Base-by-base conservation (phyloP, 1,140 invertebrate species). In the Holcopasites calliopsidis region DNA sequence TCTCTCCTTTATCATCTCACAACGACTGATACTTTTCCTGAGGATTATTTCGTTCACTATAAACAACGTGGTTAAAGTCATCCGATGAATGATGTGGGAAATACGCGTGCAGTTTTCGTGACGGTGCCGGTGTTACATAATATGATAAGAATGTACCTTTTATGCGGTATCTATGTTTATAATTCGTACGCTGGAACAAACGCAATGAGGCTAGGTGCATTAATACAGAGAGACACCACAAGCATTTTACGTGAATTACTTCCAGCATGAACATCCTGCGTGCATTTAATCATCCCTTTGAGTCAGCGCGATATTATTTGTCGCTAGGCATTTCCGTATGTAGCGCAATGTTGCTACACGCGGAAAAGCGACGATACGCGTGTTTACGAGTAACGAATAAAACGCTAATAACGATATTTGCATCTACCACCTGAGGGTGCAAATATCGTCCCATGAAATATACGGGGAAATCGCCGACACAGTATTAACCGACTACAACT, bases 271-370 rank as follows among this genome's bases (percentile, higher is more conserved):
- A 66, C 33, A 66, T 66, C 33, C 47, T 28, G 47, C 64, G 7
- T 28, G 47, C 64, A 10, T 66, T 70, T 70, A 70, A 70, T 70
- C 68, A 57, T 31, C 60, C 54, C 40, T 70, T 70, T 60, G 68
- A 58, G 40, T 58, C 54, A 70, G 31, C 40, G 68, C 18, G 54
- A 70, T 70, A 70, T 60, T 70, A 70, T 70, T 70, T 58, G 52
- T 47, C 40, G 54, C 21, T 52, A 52, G 52, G 47, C 21, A 21
- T 23, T 60, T 47, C 31, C 54, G 21, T 31, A 35, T 38, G 40
- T 38, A 57, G 26, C 10, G 0, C 13, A 13, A 33, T 40, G 6
- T 18, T 52, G n/a, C n/a, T 18, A 31, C 26, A 13, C 60, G 16
- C 16, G 26, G 28, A n/a, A 26, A 35, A 47, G 58, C 28, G 6